Conservation (phyloP, 2,797 vertebrate species). For the Gallinago stenura region DNA sequence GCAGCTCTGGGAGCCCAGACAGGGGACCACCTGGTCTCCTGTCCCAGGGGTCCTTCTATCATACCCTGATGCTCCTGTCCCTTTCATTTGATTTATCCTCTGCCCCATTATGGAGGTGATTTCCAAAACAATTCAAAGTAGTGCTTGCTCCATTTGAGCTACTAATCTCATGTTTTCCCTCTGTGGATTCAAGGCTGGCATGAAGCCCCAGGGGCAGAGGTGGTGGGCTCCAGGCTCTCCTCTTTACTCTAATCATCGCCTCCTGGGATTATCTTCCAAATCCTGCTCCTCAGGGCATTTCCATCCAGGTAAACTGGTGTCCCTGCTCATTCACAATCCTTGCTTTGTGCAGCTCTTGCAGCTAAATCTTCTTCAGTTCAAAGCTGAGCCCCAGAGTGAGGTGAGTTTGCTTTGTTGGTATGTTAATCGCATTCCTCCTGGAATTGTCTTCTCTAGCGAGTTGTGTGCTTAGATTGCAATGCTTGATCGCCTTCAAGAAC, state of each 20-base stretch:
- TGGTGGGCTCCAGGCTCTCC: not conserved
- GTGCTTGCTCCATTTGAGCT: not conserved
- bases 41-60: not conserved
- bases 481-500: not conserved
- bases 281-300: not conserved
- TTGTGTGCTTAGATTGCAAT: not conserved
- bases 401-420: not conserved
- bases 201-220: not conserved
- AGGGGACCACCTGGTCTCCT: fast-evolving
- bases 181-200: not conserved
- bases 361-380: not conserved
- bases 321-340: not conserved
- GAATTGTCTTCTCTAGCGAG: not conserved
- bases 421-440: not conserved
- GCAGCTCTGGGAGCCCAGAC: not conserved
- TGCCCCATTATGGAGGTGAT: not conserved
- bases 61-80: not conserved
- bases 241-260: not conserved
- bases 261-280: not conserved
- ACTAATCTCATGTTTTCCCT: not conserved
- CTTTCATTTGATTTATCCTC: not conserved
- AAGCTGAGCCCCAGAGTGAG: not conserved
- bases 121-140: not conserved
- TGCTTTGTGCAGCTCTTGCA: not conserved
- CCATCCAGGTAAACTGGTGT: not conserved